Evolutionary conservation across 2,797 vertebrate species (phyloP).

Genomic region (Crax fasciolata): DNA sequence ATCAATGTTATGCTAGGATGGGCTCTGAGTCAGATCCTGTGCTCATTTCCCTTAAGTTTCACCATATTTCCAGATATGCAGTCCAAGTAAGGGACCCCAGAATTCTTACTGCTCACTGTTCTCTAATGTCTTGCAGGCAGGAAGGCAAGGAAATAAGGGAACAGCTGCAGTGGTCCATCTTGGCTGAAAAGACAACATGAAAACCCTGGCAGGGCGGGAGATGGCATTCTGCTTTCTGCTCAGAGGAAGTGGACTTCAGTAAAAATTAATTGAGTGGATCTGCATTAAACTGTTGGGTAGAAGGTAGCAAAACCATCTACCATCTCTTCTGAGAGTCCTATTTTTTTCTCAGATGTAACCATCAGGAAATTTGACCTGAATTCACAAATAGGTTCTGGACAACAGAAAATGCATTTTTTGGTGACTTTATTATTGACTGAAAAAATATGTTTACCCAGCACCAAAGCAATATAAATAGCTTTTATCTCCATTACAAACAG

Average conservation of each 20-base stretch:
- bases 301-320: not conserved
- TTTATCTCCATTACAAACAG: constrained; percentile 60
- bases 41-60: not conserved
- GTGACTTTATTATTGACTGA: constrained; percentile 30
- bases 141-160: not conserved
- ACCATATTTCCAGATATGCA: rapidly evolving
- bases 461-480: constrained; percentile 45
- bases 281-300: not conserved
- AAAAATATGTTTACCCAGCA: constrained; percentile 4
- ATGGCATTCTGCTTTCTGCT: not conserved
- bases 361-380: constrained; percentile 48
- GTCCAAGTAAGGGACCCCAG: not conserved
- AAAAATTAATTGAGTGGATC: not conserved
- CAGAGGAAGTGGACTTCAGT: not conserved
- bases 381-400: constrained; percentile 30
- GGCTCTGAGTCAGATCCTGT: not conserved
- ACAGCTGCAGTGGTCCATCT: not conserved
- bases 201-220: not conserved
- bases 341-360: not conserved
- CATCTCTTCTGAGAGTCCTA: not conserved
- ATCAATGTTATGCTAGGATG: not conserved
- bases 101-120: not conserved
- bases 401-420: not conserved
- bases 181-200: not conserved
- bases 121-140: not conserved